Conservation (phyloP, 2,797 vertebrate species). For the Anguilla marmorata region DNA sequence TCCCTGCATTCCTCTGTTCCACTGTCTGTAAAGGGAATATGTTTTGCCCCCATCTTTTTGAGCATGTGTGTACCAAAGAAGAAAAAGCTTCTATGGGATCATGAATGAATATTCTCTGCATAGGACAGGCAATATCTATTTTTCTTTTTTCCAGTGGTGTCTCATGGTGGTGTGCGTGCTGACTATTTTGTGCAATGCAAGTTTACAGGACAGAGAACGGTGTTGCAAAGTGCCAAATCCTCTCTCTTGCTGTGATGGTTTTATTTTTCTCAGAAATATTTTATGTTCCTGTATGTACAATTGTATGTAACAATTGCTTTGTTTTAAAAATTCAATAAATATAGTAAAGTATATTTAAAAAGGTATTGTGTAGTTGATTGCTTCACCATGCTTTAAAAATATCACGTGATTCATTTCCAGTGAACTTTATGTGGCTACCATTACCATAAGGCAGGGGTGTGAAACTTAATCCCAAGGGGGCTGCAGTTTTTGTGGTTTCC, state of each 20-base stretch:
- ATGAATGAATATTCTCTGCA: neutral
- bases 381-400: neutral
- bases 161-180: neutral
- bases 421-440: neutral
- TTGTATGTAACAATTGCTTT: neutral
- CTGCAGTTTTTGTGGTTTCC: too few species aligned
- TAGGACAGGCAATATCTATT: neutral
- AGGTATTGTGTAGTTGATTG: neutral
- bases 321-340: slow-evolving; percentile 11
- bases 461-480: too few species aligned
- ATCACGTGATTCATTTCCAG: neutral
- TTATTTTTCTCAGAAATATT: slow-evolving; percentile 5
- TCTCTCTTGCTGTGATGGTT: slow-evolving; percentile 6
- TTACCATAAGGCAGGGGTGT: too few species aligned
- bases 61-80: neutral
- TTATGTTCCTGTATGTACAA: neutral
- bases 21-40: neutral
- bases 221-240: slow-evolving; percentile 33
- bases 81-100: neutral
- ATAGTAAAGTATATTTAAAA: neutral
- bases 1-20: neutral
- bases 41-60: neutral
- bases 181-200: neutral
- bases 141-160: neutral
- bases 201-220: slow-evolving; percentile 15